Percentiles rank a stretch among this genome's conserved stretches.
phyloP scores from a whole-genome alignment of 2,113 vertebrate genomes.

The Natator depressus region DNA sequence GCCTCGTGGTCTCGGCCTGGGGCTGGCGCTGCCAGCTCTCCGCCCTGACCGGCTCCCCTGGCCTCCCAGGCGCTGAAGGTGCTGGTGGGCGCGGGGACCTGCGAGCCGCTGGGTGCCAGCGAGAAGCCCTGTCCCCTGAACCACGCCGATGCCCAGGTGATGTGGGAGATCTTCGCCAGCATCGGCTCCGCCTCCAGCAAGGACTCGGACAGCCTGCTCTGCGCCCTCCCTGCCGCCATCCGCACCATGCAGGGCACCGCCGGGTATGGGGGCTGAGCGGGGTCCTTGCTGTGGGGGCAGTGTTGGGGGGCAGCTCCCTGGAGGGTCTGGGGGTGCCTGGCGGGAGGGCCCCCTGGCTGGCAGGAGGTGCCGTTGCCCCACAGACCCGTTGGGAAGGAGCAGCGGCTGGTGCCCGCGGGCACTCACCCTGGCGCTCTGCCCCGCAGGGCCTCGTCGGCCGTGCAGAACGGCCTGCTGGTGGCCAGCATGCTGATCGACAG shows the following conservation, averaged over 20 bases:
- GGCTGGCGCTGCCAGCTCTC: background rate
- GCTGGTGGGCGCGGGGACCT: slow-evolving; percentile 86
- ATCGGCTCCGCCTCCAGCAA: slow-evolving; percentile 90
- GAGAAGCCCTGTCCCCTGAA: slow-evolving; percentile 75
- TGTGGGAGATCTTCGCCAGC: slow-evolving; percentile 95
- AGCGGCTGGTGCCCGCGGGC: no score
- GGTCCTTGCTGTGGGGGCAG: background rate
- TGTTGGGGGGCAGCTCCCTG: background rate
- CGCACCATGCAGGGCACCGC: slow-evolving; percentile 85
- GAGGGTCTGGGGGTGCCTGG: background rate
- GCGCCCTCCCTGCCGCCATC: slow-evolving; percentile 85
- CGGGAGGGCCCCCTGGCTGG: background rate
- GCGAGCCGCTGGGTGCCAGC: slow-evolving; percentile 75
- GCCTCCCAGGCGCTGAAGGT: slow-evolving; percentile 88
- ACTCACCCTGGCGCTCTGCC: background rate
- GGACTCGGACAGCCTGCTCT: slow-evolving; percentile 84
- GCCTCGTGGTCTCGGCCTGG: rapidly evolving
- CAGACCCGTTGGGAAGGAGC: background rate
- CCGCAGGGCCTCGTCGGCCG: slow-evolving; percentile 83
- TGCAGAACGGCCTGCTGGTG: slow-evolving; percentile 89
- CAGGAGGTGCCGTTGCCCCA: rapidly evolving
- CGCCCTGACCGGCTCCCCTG: background rate
- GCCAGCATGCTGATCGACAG: slow-evolving; percentile 88
- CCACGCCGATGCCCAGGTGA: slow-evolving; percentile 87
- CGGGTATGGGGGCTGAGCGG: slow-evolving; percentile 74